Evolutionary conservation across 1,140 invertebrate genomes (phyloP), one percentile per base, ranked within the genome.

Genomic region (Ylistrum balloti): DNA sequence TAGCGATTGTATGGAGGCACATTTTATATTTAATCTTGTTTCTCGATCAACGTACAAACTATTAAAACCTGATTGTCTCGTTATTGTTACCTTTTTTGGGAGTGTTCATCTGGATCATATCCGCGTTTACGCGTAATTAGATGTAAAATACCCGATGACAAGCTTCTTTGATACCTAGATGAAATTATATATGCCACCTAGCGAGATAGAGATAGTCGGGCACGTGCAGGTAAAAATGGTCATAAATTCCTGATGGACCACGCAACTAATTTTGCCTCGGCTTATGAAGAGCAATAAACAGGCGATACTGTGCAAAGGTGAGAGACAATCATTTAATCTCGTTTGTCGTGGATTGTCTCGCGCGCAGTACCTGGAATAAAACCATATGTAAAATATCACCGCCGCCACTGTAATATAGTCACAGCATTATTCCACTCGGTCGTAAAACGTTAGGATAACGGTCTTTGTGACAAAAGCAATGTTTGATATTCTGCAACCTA

Each of bases 21-120:
- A 89, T 89, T 89, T 89, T 89, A 89, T 89, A 89, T 89, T 89
- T 89, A 89, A 89, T 89, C 86, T 89, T 41, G 86, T 89, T 86
- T 89, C 86, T 86, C 88, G 20, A 89, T 89, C 88, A 33, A n/a
- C 88, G 86, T 86, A 85, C 85, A 86, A 89, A 89, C 88, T 89
- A 89, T 89, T 89, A 89, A 89, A 89, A 33, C 48, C 35, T 45
- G 86, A 89, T 89, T 89, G 86, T 86, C 41, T 86, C 86, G 85
- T 89, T 89, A 89, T 89, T 89, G 86, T 89, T 86, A 85, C 86
- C 88, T 86, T 89, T 89, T 89, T 74, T 28, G 86, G 88, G 34
- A 48, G 86, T 45, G 48, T 89, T 86, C 88, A 89, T 86, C 86
- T 48, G 86, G 86, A 89, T 86, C 88, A 86, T 85, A 89, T 86